Evolutionary conservation across 2,888 invertebrate species (phyloP).

Genomic region (Syrphus vitripennis): DNA sequence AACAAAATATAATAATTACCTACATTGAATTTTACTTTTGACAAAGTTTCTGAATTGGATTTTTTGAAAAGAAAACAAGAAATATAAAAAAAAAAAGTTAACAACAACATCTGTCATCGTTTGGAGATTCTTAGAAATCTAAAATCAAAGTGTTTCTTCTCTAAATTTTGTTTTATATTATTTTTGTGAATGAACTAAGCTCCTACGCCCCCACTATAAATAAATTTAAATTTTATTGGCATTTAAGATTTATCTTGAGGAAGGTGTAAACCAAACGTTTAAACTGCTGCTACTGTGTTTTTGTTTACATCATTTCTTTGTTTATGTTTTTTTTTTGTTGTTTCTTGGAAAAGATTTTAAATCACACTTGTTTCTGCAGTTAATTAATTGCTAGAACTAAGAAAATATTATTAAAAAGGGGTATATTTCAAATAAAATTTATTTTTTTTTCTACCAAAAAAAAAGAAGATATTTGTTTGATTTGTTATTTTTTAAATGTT

Average conservation of each 20-base stretch:
- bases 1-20: not conserved
- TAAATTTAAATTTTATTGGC: conserved; percentile 20
- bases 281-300: not conserved
- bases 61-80: no score
- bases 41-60: conserved; percentile 31
- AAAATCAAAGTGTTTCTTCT: not conserved
- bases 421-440: not conserved
- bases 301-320: conserved; percentile 17
- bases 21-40: conserved; percentile 47
- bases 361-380: not conserved
- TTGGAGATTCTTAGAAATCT: not conserved
- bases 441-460: no score
- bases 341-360: not conserved
- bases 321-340: not conserved
- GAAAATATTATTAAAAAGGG: not conserved
- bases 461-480: not conserved
- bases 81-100: not conserved
- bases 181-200: conserved; percentile 18
- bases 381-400: not conserved
- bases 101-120: not conserved
- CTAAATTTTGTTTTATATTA: conserved; percentile 7
- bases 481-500: not conserved
- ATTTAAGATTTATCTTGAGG: conserved; percentile 2
- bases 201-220: not conserved
- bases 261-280: conserved; percentile 3